These are phyloP conservation scores for Enteromius trimaculatus DNA, from an alignment of 2,797 vertebrate genomes.

Conservation along the genomic window DNA sequence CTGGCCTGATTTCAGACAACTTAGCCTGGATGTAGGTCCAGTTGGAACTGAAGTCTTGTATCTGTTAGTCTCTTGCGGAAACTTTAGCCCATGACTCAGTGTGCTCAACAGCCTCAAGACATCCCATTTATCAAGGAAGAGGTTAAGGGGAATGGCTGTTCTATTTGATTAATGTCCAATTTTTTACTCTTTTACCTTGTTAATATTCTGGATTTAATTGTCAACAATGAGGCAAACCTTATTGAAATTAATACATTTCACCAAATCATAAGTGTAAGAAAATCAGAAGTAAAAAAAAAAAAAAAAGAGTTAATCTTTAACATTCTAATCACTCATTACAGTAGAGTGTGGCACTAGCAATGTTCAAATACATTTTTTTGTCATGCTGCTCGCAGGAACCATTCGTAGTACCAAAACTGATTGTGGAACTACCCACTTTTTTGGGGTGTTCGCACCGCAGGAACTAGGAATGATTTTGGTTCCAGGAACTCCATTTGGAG, in stretches of 20 bases:
- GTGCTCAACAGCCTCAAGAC: background rate
- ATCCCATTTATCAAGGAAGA: background rate
- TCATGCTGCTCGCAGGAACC: too few relatives aligned
- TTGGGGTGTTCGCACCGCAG: too few relatives aligned
- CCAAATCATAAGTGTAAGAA: background rate
- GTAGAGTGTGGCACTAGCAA: too few relatives aligned
- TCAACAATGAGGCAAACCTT: background rate
- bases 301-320: too few relatives aligned
- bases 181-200: background rate
- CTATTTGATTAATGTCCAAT: background rate
- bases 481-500: too few relatives aligned
- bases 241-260: background rate
- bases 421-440: too few relatives aligned
- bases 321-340: too few relatives aligned
- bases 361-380: too few relatives aligned
- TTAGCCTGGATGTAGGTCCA: background rate
- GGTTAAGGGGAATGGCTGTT: background rate
- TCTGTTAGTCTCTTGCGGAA: constrained; percentile 23
- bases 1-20: constrained; percentile 20
- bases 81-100: constrained; percentile 23
- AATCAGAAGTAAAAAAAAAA: background rate
- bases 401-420: too few relatives aligned
- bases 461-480: too few relatives aligned
- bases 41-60: constrained; percentile 11
- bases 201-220: background rate